A percentile compares a stretch with the other conserved stretches of the same genome.
These are phyloP conservation scores for Orthonychiurus folsomi DNA, from an alignment of 2,888 invertebrate genomes.

Conservation along the genomic window DNA sequence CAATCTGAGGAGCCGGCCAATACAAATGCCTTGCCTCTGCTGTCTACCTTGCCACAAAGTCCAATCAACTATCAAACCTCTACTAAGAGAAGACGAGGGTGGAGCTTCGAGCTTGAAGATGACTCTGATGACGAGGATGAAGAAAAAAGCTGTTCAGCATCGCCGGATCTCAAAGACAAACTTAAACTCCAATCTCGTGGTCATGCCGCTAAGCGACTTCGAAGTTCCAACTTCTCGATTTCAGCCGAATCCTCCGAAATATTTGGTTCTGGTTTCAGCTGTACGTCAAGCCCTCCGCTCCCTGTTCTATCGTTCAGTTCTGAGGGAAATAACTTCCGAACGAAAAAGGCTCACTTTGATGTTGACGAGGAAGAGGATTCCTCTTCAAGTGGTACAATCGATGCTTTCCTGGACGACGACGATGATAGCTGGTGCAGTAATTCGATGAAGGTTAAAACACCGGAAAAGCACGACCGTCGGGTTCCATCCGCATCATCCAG, in stretches of 20 bases:
- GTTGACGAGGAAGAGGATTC: conserved; percentile 21
- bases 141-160: conserved; percentile 12
- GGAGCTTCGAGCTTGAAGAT: conserved; percentile 30
- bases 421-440: conserved; percentile 37
- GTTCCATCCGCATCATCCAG: conserved; percentile 33
- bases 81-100: conserved; percentile 28
- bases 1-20: background rate
- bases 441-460: conserved; percentile 25
- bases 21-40: background rate
- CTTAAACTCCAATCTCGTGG: conserved; percentile 18
- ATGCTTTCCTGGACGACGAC: conserved; percentile 20
- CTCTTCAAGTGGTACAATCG: background rate
- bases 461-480: conserved; percentile 25
- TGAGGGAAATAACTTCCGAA: conserved; percentile 19
- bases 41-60: background rate
- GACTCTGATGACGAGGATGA: conserved; percentile 20
- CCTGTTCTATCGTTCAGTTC: conserved; percentile 9
- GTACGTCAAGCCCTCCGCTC: background rate
- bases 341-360: conserved; percentile 29
- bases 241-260: background rate
- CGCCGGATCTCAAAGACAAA: conserved; percentile 20
- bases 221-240: background rate
- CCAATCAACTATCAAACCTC: conserved; percentile 15
- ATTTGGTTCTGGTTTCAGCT: background rate
- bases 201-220: conserved; percentile 27